A percentile compares a stretch with the other conserved stretches of the same genome.
Conservation (phyloP, 2,113 vertebrate species). For the Acinonyx jubatus region DNA sequence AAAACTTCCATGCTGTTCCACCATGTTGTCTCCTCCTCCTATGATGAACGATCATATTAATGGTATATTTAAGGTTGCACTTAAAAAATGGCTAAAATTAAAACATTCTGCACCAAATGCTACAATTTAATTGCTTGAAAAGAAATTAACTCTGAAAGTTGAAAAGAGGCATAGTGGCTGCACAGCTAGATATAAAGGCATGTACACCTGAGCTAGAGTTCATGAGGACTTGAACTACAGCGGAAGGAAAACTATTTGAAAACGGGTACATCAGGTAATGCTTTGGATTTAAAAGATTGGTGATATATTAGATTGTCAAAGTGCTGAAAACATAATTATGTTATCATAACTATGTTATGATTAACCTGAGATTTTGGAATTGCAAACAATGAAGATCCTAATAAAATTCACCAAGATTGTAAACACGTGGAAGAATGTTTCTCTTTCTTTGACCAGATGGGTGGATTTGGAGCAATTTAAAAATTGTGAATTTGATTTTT, state of each 20-base stretch:
- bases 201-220: rapidly evolving
- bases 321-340: neutral
- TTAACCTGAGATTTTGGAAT: neutral
- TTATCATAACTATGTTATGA: neutral
- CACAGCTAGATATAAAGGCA: neutral
- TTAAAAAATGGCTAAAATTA: neutral
- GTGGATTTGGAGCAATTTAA: neutral
- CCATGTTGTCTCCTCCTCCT: neutral
- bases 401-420: neutral
- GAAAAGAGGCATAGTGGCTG: too few relatives aligned
- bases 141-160: neutral
- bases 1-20: too few relatives aligned
- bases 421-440: neutral
- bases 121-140: neutral
- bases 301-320: neutral
- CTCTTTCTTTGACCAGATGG: neutral
- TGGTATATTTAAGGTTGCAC: neutral
- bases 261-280: neutral
- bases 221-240: rapidly evolving
- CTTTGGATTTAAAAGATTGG: neutral
- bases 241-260: neutral
- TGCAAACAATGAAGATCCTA: neutral
- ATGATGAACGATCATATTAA: neutral
- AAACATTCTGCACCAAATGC: neutral
- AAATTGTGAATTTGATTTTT: neutral